Conservation (phyloP, 2,113 vertebrate genomes). For the Aptenodytes patagonicus region DNA sequence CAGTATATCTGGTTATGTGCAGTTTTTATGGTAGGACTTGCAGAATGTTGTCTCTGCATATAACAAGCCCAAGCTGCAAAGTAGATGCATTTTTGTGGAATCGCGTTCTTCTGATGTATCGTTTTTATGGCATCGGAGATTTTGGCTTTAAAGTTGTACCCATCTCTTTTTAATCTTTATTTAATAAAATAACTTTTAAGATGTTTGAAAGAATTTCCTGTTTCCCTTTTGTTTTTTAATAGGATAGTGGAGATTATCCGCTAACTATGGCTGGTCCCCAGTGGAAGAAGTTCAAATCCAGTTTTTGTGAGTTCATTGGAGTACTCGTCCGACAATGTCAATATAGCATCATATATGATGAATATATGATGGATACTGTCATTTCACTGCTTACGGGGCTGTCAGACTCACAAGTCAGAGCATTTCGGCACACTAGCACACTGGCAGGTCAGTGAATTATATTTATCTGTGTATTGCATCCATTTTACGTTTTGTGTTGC, state of each 20-base stretch:
- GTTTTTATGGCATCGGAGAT: background rate
- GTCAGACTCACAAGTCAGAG: slow-evolving; percentile 97
- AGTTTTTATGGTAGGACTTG: background rate
- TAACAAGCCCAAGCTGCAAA: background rate
- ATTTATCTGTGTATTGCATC: background rate
- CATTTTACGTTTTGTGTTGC: background rate
- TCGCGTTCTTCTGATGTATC: background rate
- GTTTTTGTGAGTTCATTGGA: slow-evolving; percentile 98
- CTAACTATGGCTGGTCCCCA: slow-evolving; percentile 97
- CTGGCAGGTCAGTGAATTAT: slow-evolving; percentile 86
- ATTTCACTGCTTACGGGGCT: slow-evolving; percentile 98
- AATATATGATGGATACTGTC: slow-evolving; percentile 99
- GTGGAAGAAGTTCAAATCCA: slow-evolving; percentile 99
- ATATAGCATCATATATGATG: slow-evolving; percentile 99
- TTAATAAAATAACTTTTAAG: background rate
- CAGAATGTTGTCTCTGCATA: background rate
- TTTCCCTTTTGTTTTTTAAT: slow-evolving; percentile 1
- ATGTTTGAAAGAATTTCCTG: background rate
- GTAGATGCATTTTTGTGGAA: background rate
- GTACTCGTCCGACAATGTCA: slow-evolving; percentile 98
- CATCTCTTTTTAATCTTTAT: background rate
- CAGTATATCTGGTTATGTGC: background rate
- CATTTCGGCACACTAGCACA: slow-evolving; percentile 98
- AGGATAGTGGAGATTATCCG: slow-evolving; percentile 99
- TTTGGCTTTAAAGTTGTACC: background rate